Base-by-base conservation (phyloP, 1,140 invertebrate genomes). In the Cydia strobilella region DNA sequence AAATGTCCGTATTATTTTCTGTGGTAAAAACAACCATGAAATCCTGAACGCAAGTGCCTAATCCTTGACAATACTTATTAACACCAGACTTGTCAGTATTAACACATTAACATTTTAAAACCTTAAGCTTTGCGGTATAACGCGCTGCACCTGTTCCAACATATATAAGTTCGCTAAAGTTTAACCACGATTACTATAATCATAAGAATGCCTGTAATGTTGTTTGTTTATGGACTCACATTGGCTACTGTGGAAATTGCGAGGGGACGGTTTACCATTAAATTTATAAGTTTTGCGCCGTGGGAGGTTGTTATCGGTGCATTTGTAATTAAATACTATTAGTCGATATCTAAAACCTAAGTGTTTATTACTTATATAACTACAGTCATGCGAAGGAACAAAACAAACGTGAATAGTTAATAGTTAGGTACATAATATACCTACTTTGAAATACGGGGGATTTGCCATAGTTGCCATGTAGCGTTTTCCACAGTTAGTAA, bases 161-260 rank as follows among this genome's bases (percentile, higher is more conserved):
- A 59, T 23, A 59, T 59, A 59, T 23, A 59, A 23, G 20, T 10
- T 59, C 54, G 20, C 54, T 59, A 23, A 23, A 59, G 15, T 51
- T 18, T n/a, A 18, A 59, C 54, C 54, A 23, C 18, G 54, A 20
- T 23, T 59, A 59, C 20, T 59, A 23, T 59, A 59, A 20, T 7
- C 54, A 23, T 23, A 59, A 59, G 54, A 59, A 59, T 59, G 54
- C 20, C 20, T 59, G 20, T 59, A 59, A 59, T 59, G 54, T 23
- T 59, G 54, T 59, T 59, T 59, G 54, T 59, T 59, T 59, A 59
- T 59, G 54, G 20, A n/a, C 20, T 59, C 20, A 23, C 54, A 59
- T 59, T 59, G 2, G 54, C 54, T 59, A 59, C 54, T 59, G n/a
- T 7, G 54, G 54, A 59, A 1, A 23, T 23, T 9, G 20, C 54